Evolutionary conservation across 2,888 invertebrate species (phyloP), one percentile per base, ranked within the genome.

Genomic region (Meiosimyza platycephala): DNA sequence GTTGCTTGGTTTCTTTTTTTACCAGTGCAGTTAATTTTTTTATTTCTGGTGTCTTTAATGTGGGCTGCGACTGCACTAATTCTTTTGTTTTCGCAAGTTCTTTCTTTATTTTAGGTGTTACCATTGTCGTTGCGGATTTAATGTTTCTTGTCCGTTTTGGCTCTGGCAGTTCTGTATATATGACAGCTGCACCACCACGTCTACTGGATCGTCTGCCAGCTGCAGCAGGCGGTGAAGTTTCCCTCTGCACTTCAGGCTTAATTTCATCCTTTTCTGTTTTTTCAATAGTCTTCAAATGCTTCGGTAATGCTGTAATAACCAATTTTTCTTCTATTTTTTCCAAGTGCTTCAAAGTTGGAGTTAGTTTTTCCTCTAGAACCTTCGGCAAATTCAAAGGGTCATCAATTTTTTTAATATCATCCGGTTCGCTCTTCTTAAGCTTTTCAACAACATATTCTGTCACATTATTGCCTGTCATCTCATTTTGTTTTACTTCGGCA

Each of bases 141-240:
- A 75, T 76, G 28, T 78, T 78, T 12, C 84, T 75, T 12, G 85
- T 83, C 28, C 83, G 78, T 70, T 85, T 85, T 1, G 80, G 76
- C 59, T 82, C 82, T 6, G 82, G 81, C 13, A 82, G 68, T 66
- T 85, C 85, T 1, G 81, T 71, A 59, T 82, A 77, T 3, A 80
- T 77, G 0, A 84, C 83, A 3, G 80, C 77, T 1, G 81, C 77
- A 18, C 81, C 83, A 15, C 83, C 79, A 7, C 85, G 80, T 40
- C 86, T 78, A 4, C 84, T 81, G 0, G 85, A 83, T 13, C 85
- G 82, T 1, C 85, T 80, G 5, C 76, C 72, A 28, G 71, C 52
- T 72, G 9, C 72, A 28, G 16, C 40, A 16, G 62, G 22, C 15
- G 54, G 33, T 28, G 33, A 9, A 33, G 28, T 12, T 60, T 60